A percentile compares a stretch with the other conserved stretches of the same genome.
These are phyloP conservation scores for Rhynchonycteris naso DNA, from an alignment of 2,797 vertebrate species.

Conservation along the genomic window DNA sequence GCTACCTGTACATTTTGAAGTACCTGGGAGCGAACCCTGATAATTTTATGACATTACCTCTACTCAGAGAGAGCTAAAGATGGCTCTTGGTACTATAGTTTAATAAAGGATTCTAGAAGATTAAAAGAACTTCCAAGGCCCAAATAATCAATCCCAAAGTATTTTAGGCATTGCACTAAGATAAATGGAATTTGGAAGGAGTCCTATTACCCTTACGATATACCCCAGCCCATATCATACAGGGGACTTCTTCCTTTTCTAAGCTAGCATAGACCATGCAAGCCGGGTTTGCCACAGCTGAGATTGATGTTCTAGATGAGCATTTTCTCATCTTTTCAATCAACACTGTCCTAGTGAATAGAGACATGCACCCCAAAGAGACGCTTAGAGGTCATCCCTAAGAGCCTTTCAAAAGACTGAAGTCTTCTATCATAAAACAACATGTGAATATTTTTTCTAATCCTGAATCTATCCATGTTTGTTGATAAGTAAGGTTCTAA, in stretches of 20 bases:
- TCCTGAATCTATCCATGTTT: not conserved
- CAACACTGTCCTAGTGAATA: not conserved
- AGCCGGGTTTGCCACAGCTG: not conserved
- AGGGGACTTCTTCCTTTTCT: not conserved
- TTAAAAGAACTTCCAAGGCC: slow-evolving; percentile 26
- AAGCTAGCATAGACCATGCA: not conserved
- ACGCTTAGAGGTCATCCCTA: not conserved
- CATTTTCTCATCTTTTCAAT: slow-evolving; percentile 17
- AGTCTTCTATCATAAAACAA: slow-evolving; percentile 21
- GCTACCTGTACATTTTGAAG: slow-evolving; percentile 2
- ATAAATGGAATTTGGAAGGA: slow-evolving; percentile 25
- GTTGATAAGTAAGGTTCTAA: slow-evolving; percentile 14
- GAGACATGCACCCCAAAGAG: not conserved
- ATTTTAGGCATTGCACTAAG: not conserved
- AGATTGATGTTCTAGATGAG: not conserved
- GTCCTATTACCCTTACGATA: not conserved
- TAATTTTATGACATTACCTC: slow-evolving; percentile 6
- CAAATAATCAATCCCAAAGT: not conserved
- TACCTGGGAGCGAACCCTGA: not conserved
- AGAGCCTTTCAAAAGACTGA: not conserved
- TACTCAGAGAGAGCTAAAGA: slow-evolving; percentile 12
- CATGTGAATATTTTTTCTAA: not conserved
- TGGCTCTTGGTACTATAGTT: slow-evolving; percentile 19
- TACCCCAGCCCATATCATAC: not conserved
- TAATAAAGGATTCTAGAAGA: slow-evolving; percentile 33